Evolutionary conservation across 2,888 invertebrate genomes (phyloP).

Genomic region (Melangyna quadrimaculata): DNA sequence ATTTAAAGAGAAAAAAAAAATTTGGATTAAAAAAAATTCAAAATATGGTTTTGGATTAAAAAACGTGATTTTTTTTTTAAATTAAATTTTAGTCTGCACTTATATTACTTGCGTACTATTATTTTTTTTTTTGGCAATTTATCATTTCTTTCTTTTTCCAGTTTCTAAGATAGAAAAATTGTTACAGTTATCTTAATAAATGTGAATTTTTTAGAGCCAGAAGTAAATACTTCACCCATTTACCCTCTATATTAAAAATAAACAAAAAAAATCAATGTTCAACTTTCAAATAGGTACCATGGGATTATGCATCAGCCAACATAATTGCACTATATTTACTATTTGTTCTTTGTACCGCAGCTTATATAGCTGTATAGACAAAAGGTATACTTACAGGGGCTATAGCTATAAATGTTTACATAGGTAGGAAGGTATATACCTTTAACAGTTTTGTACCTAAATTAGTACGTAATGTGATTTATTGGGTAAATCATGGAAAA

Average conservation of each 20-base stretch:
- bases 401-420: background rate
- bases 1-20: too few relatives aligned
- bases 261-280: background rate
- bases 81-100: too few relatives aligned
- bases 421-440: background rate
- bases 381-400: background rate
- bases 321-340: slow-evolving; percentile 1
- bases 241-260: background rate
- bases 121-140: too few relatives aligned
- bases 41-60: too few relatives aligned
- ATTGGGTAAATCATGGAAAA: slow-evolving; percentile 33
- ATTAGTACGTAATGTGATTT: slow-evolving; percentile 41
- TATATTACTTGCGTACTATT: too few relatives aligned
- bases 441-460: slow-evolving; percentile 34
- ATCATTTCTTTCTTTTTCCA: too few relatives aligned
- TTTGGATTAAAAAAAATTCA: too few relatives aligned
- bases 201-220: background rate
- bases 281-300: background rate
- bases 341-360: background rate
- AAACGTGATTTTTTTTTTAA: too few relatives aligned
- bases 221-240: background rate
- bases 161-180: too few relatives aligned
- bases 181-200: too few relatives aligned
- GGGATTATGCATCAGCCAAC: background rate
- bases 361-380: background rate